Percentiles rank a stretch among this genome's conserved stretches.
phyloP scores from a whole-genome alignment of 2,797 vertebrate genomes.

The Knipowitschia caucasica region DNA sequence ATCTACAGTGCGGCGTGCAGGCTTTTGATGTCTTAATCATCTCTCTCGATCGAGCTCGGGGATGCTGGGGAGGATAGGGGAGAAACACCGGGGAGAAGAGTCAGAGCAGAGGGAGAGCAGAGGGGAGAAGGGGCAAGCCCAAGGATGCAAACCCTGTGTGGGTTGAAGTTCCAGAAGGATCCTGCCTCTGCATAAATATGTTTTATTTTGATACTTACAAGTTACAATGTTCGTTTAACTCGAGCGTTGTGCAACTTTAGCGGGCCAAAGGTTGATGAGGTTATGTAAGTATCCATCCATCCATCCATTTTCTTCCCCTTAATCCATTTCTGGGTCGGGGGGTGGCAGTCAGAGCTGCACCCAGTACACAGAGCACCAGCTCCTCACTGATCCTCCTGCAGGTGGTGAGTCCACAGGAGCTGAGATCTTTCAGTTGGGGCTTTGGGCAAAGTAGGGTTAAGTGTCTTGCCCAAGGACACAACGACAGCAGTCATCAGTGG shows the following conservation, averaged over 20 bases:
- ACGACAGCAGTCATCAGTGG: too few relatives aligned
- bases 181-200: constrained; percentile 42
- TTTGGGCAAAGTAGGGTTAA: too few relatives aligned
- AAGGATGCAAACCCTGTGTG: constrained; percentile 54
- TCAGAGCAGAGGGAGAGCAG: constrained; percentile 13
- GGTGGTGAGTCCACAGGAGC: too few relatives aligned
- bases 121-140: constrained; percentile 47
- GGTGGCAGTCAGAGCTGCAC: too few relatives aligned
- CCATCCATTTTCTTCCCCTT: too few relatives aligned
- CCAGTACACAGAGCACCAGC: too few relatives aligned
- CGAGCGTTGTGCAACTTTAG: constrained; percentile 35
- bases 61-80: constrained; percentile 50
- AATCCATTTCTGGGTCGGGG: too few relatives aligned
- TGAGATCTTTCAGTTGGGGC: too few relatives aligned
- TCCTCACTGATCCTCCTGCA: too few relatives aligned
- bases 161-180: constrained; percentile 40
- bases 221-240: constrained; percentile 15
- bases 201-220: constrained; percentile 35
- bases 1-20: constrained; percentile 64
- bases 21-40: constrained; percentile 80
- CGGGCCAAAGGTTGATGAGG: background rate
- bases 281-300: background rate
- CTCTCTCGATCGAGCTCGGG: constrained; percentile 68
- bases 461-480: too few relatives aligned
- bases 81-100: constrained; percentile 29